Evolutionary conservation across 2,113 vertebrate genomes (phyloP), one percentile per base, ranked within the genome.

Genomic region (Suricata suricatta): DNA sequence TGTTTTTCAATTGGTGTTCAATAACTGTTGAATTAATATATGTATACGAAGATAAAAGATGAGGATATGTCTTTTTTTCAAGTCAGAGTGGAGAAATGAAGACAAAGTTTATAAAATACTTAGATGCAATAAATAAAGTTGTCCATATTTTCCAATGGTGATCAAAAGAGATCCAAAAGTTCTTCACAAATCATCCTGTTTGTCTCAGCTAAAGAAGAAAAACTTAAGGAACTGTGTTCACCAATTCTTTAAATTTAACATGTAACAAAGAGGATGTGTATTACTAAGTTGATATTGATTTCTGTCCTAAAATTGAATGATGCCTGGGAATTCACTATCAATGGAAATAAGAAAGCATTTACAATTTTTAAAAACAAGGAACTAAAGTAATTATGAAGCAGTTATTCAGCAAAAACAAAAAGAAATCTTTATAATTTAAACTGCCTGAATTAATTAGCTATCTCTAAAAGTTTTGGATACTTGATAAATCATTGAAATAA

Each of bases 371-470:
- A 66, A 60, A 72, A 64, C 13, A 41, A 76, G 72, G n/a, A 57
- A 21, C 44, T 47, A 57, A 90, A 66, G n/a, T 68, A 96, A 81
- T 95, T 92, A 54, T 81, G 77, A 96, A 90, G 7, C 60, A 76
- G 64, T 81, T 86, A 68, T 38, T 50, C 41, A 27, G 9, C 60
- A 84, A 84, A 84, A 92, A 69, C 11, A 17, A 17, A 77, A 87
- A 44, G 41, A 44, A 9, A 60, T 17, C 33, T 84, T 44, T 92
- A 81, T 1, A 80, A 31, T 85, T 85, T 41, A 80, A 92, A 80
- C 13, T 85, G 33, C 31, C 68, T 60, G 23, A 19, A 79, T 74
- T 82, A 19, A 83, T 74, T 82, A 68, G 31, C 35, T 69, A 11
- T 54, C 23, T 93, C 63, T 92, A 88, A 35, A 93, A 85, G 17